These are phyloP conservation scores for Dicrostonyx torquatus DNA, from an alignment of 2,797 vertebrate species.

Conservation along the genomic window DNA sequence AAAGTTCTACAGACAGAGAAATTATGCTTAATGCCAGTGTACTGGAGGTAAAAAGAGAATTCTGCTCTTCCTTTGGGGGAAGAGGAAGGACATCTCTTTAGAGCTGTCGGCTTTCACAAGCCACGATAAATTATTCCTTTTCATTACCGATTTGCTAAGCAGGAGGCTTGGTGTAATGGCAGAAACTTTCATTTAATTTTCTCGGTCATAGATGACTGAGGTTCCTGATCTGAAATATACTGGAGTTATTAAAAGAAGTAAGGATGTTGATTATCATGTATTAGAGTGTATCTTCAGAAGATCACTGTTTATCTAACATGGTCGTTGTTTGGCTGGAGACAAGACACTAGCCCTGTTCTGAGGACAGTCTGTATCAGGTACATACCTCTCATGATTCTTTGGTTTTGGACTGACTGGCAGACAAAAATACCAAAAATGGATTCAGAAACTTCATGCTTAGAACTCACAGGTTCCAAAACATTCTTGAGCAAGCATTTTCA, in stretches of 20 bases:
- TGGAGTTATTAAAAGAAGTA: constrained; percentile 79
- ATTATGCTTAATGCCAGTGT: constrained; percentile 83
- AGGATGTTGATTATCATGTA: constrained; percentile 61
- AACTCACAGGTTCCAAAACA: neutral
- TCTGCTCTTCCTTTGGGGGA: constrained; percentile 85
- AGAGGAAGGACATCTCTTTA: constrained; percentile 89
- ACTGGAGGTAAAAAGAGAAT: constrained; percentile 83
- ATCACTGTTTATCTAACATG: neutral
- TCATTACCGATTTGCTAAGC: constrained; percentile 89
- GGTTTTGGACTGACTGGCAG: rapidly evolving
- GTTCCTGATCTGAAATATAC: constrained; percentile 82
- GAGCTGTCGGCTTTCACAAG: constrained; percentile 89
- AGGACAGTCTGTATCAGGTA: neutral
- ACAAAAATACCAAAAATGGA: rapidly evolving
- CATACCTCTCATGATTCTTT: rapidly evolving
- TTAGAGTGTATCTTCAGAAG: constrained; percentile 42
- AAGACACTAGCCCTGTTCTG: rapidly evolving
- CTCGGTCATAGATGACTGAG: constrained; percentile 81
- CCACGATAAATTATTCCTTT: constrained; percentile 91
- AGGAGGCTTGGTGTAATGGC: constrained; percentile 88
- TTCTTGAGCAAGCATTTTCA: neutral
- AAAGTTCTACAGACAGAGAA: constrained; percentile 88
- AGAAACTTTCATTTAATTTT: constrained; percentile 89
- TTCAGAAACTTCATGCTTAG: neutral
- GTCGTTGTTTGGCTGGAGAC: neutral